A percentile compares a stretch with the other conserved stretches of the same genome.
Evolutionary conservation across 2,888 invertebrate species (phyloP).

Genomic region (Rambutsinella grinnellia): DNA sequence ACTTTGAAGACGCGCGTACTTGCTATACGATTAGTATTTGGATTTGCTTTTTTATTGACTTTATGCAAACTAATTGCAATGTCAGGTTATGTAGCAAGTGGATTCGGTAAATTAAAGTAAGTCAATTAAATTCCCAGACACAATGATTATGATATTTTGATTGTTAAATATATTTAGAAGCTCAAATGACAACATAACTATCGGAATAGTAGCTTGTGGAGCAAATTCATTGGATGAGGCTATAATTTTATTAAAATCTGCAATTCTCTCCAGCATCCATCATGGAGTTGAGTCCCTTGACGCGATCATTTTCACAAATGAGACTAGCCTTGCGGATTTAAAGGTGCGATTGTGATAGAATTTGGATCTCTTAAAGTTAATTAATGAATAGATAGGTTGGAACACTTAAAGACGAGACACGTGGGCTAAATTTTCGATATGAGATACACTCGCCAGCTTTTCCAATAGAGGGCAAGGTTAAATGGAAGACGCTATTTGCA

Average conservation of each 20-base stretch:
- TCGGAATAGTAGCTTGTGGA: constrained; percentile 91
- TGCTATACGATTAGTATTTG: no score
- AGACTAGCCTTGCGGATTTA: no score
- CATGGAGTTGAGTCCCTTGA: constrained; percentile 72
- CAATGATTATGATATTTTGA: no score
- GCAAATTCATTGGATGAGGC: constrained; percentile 84
- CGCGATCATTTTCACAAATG: constrained; percentile 86
- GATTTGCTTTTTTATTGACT: no score
- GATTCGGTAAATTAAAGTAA: no score
- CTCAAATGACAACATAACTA: constrained; percentile 72
- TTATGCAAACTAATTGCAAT: no score
- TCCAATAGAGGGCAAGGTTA: constrained; percentile 79
- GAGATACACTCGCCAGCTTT: constrained; percentile 83
- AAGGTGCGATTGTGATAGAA: constrained; percentile 73
- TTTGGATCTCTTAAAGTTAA: no score
- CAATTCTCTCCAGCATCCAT: constrained; percentile 79
- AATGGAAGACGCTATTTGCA: constrained; percentile 92
- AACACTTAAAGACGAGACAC: constrained; percentile 7
- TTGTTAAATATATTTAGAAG: no score
- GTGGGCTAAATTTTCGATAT: constrained; percentile 73
- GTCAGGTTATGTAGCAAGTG: no score
- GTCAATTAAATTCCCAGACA: no score
- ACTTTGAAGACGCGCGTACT: no score
- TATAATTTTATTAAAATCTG: constrained; percentile 89
- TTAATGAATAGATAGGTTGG: constrained; percentile 19